Base-by-base conservation (phyloP, 2,888 invertebrate species). In the Thecocarcelia acutangulata region DNA sequence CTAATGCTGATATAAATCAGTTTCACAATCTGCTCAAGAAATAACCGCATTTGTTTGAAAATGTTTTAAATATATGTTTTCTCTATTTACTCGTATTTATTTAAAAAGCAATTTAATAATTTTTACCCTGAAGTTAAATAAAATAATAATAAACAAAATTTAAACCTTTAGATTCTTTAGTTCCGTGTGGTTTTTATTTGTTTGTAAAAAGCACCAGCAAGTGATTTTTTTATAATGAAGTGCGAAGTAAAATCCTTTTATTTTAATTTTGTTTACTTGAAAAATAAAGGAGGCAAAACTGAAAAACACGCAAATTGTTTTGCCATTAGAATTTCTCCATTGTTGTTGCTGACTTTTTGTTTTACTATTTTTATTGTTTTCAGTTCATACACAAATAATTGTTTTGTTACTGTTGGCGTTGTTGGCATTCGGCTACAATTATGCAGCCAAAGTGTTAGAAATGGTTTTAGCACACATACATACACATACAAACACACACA, bases 251-350 rank as follows among this genome's bases (percentile, higher is more conserved):
- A 68, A 69, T 28, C 9, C 48, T 63, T 70, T 70, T 54, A 33
- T 76, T 58, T 46, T 50, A 72, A 68, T 72, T 76, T 72, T 40
- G 4, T 54, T 54, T 48, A 58, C 28, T 64, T 21, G 8, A 33
- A 33, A 33, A 33, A 3, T 8, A 24, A 24, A 24, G 5, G 5
- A 24, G 5, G 2, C n/a, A 21, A 5, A 66, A 58, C 19, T 44
- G 40, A 58, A 44, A 46, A 68, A 46, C 76, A 69, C 19, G 58
- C 69, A 74, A 64, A 63, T 50, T 3, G 19, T 58, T 69, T 52
- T 54, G 15, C 46, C n/a, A 52, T 74, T 63, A 52, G 19, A 68
- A 72, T 74, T 74, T 46, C 48, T 68, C 76, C 24, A 68, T 81
- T 81, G 66, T 68, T 56, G 28, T 54, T 63, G 19, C 17, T 70